A percentile compares a stretch with the other conserved stretches of the same genome.
Evolutionary conservation across 1,140 invertebrate species (phyloP).

Genomic region (Drosophila pectinifera): DNA sequence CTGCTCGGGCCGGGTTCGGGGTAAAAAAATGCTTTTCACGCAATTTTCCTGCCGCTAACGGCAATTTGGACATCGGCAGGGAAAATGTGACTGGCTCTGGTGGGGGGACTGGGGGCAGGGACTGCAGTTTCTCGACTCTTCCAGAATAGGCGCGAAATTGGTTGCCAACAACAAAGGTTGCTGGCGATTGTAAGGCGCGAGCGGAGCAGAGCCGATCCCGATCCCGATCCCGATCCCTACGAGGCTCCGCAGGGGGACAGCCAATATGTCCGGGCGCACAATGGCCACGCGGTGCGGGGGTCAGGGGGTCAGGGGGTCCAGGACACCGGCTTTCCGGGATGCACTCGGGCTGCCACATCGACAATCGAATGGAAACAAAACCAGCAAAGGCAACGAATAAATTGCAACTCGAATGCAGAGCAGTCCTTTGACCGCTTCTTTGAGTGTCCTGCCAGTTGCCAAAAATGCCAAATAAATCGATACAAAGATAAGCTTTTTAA

Average conservation of each 20-base stretch:
- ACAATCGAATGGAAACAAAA: not conserved
- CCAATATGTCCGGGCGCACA: conserved; percentile 2
- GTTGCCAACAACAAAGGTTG: not conserved
- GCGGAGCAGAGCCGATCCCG: not conserved
- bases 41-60: conserved; percentile 38
- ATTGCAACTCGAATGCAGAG: not conserved
- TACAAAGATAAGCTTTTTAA: not conserved
- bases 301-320: too few species aligned
- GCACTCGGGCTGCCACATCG: too few species aligned
- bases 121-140: conserved; percentile 6
- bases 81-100: not conserved
- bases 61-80: conserved; percentile 25
- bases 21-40: conserved; percentile 47
- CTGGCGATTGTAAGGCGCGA: not conserved
- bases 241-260: not conserved
- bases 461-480: not conserved
- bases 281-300: not conserved
- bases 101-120: too few species aligned
- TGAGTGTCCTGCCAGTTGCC: not conserved
- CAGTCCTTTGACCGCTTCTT: not conserved
- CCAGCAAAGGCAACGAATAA: not conserved
- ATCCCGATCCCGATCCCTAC: not conserved
- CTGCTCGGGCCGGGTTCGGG: not conserved
- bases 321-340: not conserved
- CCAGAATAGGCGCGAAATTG: conserved; percentile 8